Conservation (phyloP, 2,888 invertebrate species). For the Diplazon laetatorius region DNA sequence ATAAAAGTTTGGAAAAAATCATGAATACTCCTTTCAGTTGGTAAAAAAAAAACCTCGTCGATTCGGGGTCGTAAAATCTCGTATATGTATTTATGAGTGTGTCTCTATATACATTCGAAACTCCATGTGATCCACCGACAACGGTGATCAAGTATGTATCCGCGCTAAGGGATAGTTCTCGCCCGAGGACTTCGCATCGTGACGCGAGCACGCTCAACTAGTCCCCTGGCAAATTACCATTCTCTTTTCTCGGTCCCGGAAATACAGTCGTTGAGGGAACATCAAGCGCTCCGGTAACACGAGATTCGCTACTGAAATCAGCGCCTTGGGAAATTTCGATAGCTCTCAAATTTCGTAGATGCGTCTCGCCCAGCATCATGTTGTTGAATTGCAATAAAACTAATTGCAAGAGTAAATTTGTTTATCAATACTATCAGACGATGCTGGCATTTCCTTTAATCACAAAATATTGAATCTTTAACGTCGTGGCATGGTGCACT, state of each 20-base stretch:
- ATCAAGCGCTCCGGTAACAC: conserved; percentile 9
- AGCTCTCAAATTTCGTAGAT: conserved; percentile 9
- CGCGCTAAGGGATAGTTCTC: conserved; percentile 1
- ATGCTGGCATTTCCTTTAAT: no score
- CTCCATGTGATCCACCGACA: conserved; percentile 35
- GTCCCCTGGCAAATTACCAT: conserved; percentile 40
- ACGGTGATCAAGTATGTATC: conserved; percentile 40
- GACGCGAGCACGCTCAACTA: conserved; percentile 24
- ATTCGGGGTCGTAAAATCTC: no score
- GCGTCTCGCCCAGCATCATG: background rate
- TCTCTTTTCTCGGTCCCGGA: conserved; percentile 13
- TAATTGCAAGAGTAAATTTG: no score
- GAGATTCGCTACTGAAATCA: conserved; percentile 9
- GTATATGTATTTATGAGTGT: background rate
- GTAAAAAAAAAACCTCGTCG: no score
- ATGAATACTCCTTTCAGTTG: no score
- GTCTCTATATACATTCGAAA: conserved; percentile 10
- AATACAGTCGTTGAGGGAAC: conserved; percentile 25
- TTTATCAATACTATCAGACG: no score
- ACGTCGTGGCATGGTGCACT: no score
- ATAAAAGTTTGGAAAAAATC: no score
- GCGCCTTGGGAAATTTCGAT: conserved; percentile 2
- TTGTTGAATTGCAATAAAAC: background rate
- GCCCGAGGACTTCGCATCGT: conserved; percentile 10
- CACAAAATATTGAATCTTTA: no score